These are phyloP conservation scores for Metopolophium dirhodum DNA, from an alignment of 1,140 invertebrate genomes.

Conservation along the genomic window DNA sequence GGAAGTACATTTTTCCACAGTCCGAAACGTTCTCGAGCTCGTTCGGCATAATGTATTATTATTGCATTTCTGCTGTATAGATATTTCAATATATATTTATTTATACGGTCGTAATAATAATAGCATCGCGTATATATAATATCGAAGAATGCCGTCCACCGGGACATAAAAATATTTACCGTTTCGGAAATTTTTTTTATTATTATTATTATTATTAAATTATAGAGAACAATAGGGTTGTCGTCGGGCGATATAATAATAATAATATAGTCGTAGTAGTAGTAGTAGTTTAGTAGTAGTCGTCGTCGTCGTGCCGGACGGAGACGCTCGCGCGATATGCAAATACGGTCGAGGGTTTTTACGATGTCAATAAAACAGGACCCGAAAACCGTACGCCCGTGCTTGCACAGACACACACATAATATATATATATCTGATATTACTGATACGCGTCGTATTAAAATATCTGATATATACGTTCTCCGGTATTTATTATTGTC, in stretches of 20 bases:
- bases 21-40: background rate
- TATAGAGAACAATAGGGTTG: slow-evolving; percentile 45
- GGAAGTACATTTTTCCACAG: background rate
- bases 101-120: slow-evolving; percentile 11
- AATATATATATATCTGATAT: background rate
- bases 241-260: background rate
- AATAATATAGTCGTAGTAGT: background rate
- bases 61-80: background rate
- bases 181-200: slow-evolving; percentile 1
- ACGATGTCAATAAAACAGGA: slow-evolving; percentile 56
- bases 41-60: background rate
- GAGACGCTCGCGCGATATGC: slow-evolving; percentile 36
- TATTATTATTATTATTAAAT: slow-evolving; percentile 42
- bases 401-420: background rate
- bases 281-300: too few relatives aligned
- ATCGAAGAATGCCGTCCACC: slow-evolving; percentile 32
- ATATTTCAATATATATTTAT: background rate
- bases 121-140: background rate
- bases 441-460: background rate
- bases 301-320: background rate
- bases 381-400: slow-evolving; percentile 47
- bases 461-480: background rate
- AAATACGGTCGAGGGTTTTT: slow-evolving; percentile 52
- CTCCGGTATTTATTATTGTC: slow-evolving; percentile 55
- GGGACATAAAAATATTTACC: slow-evolving; percentile 43